Evolutionary conservation across 2,888 invertebrate genomes (phyloP).

Genomic region (Geophilus truncorum): DNA sequence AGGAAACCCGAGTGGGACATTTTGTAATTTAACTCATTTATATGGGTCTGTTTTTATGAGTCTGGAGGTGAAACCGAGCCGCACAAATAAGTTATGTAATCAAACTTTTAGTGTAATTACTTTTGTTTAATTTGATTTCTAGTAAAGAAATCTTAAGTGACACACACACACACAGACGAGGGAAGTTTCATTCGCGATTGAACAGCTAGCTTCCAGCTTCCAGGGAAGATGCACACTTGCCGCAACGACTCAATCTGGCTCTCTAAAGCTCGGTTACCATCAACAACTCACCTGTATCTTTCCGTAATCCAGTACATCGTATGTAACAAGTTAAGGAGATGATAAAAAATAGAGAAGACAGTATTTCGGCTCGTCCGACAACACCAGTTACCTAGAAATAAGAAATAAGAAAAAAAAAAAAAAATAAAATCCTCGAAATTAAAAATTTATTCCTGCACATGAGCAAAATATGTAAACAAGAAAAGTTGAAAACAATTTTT

Average conservation of each 20-base stretch:
- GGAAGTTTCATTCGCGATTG: too few species aligned
- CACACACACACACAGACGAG: too few species aligned
- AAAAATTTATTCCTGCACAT: neutral
- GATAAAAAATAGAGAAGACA: constrained; percentile 92
- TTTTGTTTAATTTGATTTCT: neutral
- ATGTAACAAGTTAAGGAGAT: constrained; percentile 81
- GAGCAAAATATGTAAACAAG: neutral
- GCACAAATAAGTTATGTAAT: neutral
- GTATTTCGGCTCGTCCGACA: constrained; percentile 90
- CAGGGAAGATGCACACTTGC: too few species aligned
- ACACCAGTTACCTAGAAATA: constrained; percentile 75
- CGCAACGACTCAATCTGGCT: too few species aligned
- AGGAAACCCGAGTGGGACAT: neutral
- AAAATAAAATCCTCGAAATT: neutral
- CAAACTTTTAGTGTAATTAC: constrained; percentile 9
- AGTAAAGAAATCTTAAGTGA: too few species aligned
- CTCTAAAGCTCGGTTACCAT: too few species aligned
- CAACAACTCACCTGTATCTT: constrained; percentile 63
- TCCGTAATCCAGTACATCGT: constrained; percentile 63
- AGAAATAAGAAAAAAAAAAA: neutral
- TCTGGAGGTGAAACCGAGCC: neutral
- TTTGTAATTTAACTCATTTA: constrained; percentile 9
- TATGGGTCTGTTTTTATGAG: neutral
- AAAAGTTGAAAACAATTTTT: neutral
- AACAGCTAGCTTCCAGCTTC: too few species aligned